Evolutionary conservation across 2,113 vertebrate genomes (phyloP).

Genomic region (Spea bombifrons): DNA sequence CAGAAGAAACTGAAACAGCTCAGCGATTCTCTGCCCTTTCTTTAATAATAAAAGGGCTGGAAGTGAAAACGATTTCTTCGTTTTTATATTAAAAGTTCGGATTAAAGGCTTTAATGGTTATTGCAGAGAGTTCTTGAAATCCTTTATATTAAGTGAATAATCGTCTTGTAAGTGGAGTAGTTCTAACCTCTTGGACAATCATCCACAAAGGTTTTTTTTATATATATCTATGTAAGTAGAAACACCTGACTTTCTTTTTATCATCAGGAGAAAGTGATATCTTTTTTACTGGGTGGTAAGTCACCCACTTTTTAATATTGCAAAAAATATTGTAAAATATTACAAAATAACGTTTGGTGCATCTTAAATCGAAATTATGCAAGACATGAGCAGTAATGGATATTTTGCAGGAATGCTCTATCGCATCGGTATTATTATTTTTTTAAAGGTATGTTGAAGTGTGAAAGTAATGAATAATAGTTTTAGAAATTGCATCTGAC

Average conservation of each 20-base stretch:
- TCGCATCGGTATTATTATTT: too few relatives aligned
- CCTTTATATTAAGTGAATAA: slow-evolving; percentile 63
- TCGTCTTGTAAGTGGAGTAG: slow-evolving; percentile 66
- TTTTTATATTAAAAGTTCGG: slow-evolving; percentile 73
- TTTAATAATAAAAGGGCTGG: slow-evolving; percentile 47
- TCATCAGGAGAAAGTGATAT: too few relatives aligned
- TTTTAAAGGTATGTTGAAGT: background rate
- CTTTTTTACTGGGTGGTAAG: too few relatives aligned
- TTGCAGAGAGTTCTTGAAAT: slow-evolving; percentile 66
- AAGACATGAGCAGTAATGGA: too few relatives aligned
- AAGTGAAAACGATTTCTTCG: slow-evolving; percentile 65
- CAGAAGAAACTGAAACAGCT: slow-evolving; percentile 66
- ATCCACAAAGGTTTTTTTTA: background rate
- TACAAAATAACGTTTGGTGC: too few relatives aligned
- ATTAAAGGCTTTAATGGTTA: slow-evolving; percentile 69
- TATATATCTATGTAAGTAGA: background rate
- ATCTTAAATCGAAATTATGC: too few relatives aligned
- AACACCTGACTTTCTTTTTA: too few relatives aligned
- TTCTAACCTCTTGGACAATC: slow-evolving; percentile 49
- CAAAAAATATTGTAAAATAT: too few relatives aligned
- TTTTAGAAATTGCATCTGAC: slow-evolving; percentile 50
- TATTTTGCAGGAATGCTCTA: too few relatives aligned
- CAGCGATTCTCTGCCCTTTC: slow-evolving; percentile 49
- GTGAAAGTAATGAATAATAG: slow-evolving; percentile 36
- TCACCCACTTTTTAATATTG: too few relatives aligned